Evolutionary conservation across 2,888 invertebrate genomes (phyloP).

Genomic region (Eupithecia subumbrata): DNA sequence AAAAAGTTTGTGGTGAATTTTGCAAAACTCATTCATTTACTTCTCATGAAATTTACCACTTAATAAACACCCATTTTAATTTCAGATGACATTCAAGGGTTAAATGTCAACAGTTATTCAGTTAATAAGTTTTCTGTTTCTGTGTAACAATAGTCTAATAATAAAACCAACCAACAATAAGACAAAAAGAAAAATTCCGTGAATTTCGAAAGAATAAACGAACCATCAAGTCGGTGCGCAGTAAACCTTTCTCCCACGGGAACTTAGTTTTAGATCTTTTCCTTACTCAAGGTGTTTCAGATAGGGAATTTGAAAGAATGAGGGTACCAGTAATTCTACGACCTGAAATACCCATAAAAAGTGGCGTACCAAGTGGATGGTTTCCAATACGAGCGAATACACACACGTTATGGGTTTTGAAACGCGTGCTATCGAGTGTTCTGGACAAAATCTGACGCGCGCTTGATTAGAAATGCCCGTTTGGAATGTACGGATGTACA

Average conservation of each 20-base stretch:
- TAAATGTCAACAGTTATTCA: neutral
- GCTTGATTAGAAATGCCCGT: too few species aligned
- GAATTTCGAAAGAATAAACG: conserved; percentile 23
- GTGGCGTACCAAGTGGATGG: neutral
- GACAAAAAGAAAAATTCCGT: conserved; percentile 12
- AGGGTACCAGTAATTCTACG: conserved; percentile 13
- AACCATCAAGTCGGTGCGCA: conserved; percentile 26
- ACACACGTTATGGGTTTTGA: neutral
- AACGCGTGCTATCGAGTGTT: too few species aligned
- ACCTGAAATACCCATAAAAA: conserved; percentile 20
- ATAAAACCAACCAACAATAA: neutral
- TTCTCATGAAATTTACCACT: neutral
- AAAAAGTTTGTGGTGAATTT: neutral
- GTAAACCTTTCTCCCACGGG: conserved; percentile 30
- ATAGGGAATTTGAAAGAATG: conserved; percentile 17
- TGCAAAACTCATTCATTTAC: neutral
- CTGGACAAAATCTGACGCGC: too few species aligned
- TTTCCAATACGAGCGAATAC: neutral
- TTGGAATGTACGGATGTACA: too few species aligned
- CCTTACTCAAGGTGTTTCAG: conserved; percentile 28
- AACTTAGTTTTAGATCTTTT: conserved; percentile 23
- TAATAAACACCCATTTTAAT: neutral
- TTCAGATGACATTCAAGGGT: neutral
- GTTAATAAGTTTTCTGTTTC: neutral
- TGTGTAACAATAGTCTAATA: too few species aligned